A percentile compares a stretch with the other conserved stretches of the same genome.
Evolutionary conservation across 2,888 invertebrate genomes (phyloP).

Genomic region (Drosophila mettleri): DNA sequence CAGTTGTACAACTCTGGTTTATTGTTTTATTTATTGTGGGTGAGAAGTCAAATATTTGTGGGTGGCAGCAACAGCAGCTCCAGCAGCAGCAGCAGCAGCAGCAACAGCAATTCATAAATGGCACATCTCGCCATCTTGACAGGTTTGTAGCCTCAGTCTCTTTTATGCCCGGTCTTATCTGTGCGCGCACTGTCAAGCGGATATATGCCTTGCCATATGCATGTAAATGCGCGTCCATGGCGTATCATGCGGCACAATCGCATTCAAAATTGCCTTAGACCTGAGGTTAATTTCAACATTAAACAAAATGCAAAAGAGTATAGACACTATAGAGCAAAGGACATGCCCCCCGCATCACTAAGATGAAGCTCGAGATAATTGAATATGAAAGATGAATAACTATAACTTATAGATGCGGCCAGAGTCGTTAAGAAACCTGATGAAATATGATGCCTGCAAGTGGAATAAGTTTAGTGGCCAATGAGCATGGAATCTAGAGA

Average conservation of each 20-base stretch:
- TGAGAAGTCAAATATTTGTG: constrained; percentile 80
- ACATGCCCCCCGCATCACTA: constrained; percentile 55
- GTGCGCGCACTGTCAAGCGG: constrained; percentile 60
- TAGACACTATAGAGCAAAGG: constrained; percentile 26
- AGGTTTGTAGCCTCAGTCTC: constrained; percentile 71
- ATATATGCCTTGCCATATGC: constrained; percentile 43
- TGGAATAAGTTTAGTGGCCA: neutral
- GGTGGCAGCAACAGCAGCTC: constrained; percentile 60
- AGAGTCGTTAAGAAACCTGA: neutral
- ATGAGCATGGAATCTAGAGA: neutral
- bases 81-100: constrained; percentile 26
- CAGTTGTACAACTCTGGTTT: constrained; percentile 70
- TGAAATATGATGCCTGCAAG: constrained; percentile 9
- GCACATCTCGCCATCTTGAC: constrained; percentile 73
- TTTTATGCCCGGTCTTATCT: constrained; percentile 31
- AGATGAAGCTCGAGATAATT: constrained; percentile 42
- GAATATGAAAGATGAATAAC: constrained; percentile 17
- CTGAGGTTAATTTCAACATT: constrained; percentile 75
- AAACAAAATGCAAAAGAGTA: constrained; percentile 55
- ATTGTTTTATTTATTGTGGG: constrained; percentile 80
- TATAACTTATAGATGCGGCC: constrained; percentile 3
- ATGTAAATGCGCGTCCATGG: constrained; percentile 43
- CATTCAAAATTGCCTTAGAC: constrained; percentile 49
- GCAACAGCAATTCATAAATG: constrained; percentile 65
- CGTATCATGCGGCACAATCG: constrained; percentile 60